Base-by-base conservation (phyloP, 2,797 vertebrate species). In the Protosalanx chinensis region DNA sequence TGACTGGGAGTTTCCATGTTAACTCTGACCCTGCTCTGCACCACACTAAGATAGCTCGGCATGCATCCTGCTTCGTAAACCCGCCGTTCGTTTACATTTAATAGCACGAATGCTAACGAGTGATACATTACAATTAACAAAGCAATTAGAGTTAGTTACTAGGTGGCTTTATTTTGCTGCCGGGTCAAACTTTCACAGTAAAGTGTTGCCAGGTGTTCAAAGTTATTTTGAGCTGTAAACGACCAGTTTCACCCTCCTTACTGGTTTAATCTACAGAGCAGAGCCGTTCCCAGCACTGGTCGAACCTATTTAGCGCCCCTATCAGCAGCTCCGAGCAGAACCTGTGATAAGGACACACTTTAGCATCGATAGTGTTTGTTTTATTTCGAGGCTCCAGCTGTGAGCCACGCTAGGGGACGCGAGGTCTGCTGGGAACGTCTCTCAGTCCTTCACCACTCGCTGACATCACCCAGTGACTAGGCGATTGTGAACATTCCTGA, bases 301-400 rank as follows among this genome's bases (percentile, higher is more conserved):
- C 18, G 1, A n/a, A 10, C 51, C 15, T n/a, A 16, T 56, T n/a
- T 56, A 15, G 6, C 15, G 64, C 46, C 0, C 37, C 27, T 33
- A 72, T 65, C 6, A 63, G 20, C 3, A 5, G 13, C 23, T 27
- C 56, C 68, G 23, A 41, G 64, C 56, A 49, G 62, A 67, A 13
- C 53, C 29, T 69, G 57, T 33, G 51, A 58, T 49, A 73, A 62
- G 56, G 23, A 60, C 20, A 15, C 64, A 49, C 18, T 63, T 30
- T 23, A 58, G n/a, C 67, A 66, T 33, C n/a, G 65, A 75, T 68
- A 65, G 2, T 10, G 37, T 41, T 41, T 12, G 7, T 41, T 41
- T 41, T 41, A 10, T 41, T 3, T 49, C 12, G 37, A 23, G 32
- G 56, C 57, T 4, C 30, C 66, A 77, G 68, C 78, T 75, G 72